phyloP scores from a whole-genome alignment of 92 coral and sea anemone species.

The Bergia sp. region DNA sequence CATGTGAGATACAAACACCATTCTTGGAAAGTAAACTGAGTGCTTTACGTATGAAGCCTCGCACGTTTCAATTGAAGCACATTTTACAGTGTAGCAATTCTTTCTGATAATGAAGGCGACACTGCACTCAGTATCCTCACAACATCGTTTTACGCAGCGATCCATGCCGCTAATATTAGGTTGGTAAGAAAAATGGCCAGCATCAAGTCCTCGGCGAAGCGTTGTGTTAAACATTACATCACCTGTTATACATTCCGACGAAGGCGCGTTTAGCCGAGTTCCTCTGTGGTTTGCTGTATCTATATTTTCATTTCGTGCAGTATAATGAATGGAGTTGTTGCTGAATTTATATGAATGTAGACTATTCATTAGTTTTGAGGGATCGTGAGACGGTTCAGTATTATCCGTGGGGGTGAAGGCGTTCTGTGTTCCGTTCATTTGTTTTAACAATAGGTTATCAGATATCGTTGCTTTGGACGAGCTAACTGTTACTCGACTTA shows the following conservation, averaged over 20 bases:
- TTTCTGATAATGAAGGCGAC: constrained; percentile 54
- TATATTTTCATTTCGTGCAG: background rate
- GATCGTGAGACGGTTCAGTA: background rate
- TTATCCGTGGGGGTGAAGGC: background rate
- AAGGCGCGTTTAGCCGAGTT: background rate
- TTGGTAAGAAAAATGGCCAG: constrained; percentile 23
- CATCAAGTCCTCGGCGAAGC: constrained; percentile 8
- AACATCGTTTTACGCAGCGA: constrained; percentile 44
- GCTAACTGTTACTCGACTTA: constrained; percentile 32
- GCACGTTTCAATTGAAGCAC: constrained; percentile 38
- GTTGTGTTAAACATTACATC: constrained; percentile 23
- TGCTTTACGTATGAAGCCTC: constrained; percentile 27
- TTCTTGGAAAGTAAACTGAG: constrained; percentile 18
- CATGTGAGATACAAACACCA: constrained; percentile 2
- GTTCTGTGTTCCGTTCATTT: background rate
- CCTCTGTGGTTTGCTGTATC: background rate
- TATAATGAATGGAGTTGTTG: background rate
- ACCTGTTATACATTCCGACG: background rate
- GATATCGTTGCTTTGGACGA: constrained; percentile 12
- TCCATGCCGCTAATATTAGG: constrained; percentile 18
- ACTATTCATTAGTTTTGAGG: background rate
- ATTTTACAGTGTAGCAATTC: constrained; percentile 50
- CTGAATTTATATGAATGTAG: background rate
- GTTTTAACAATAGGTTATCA: background rate
- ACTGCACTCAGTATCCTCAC: constrained; percentile 35